Evolutionary conservation across 2,888 invertebrate genomes (phyloP).

Genomic region (Pandemis cinnamomeana): DNA sequence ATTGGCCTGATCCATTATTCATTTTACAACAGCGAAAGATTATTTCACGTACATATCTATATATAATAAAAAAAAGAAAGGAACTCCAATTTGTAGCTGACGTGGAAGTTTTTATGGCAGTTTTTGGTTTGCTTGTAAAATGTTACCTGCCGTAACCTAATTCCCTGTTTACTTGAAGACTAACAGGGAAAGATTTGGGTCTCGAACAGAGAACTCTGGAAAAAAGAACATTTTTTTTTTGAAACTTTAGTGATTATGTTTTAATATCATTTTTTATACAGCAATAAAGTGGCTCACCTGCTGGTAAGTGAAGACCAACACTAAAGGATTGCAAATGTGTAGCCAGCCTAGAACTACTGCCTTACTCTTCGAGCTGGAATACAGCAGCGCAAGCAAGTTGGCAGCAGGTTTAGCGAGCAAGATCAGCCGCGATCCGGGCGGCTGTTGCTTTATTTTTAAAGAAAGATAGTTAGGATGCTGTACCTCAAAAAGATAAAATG

Average conservation of each 20-base stretch:
- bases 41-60: conserved; percentile 51
- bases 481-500: no score
- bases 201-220: neutral
- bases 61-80: conserved; percentile 50
- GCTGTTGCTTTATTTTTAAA: no score
- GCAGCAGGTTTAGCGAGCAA: no score
- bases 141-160: conserved; percentile 44
- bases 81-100: conserved; percentile 65
- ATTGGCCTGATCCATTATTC: conserved; percentile 48
- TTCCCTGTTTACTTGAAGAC: conserved; percentile 6
- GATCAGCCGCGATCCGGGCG: no score
- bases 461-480: no score
- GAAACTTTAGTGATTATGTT: neutral
- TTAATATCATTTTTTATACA: no score
- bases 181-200: conserved; percentile 1
- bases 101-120: conserved; percentile 65
- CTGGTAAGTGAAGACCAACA: no score
- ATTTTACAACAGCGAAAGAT: conserved; percentile 54
- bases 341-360: no score
- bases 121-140: conserved; percentile 64
- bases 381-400: no score
- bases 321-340: no score
- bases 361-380: no score
- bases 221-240: neutral
- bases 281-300: no score